These are phyloP conservation scores for Ptiloglossa arizonensis DNA, from an alignment of 1,140 invertebrate species.

Conservation along the genomic window DNA sequence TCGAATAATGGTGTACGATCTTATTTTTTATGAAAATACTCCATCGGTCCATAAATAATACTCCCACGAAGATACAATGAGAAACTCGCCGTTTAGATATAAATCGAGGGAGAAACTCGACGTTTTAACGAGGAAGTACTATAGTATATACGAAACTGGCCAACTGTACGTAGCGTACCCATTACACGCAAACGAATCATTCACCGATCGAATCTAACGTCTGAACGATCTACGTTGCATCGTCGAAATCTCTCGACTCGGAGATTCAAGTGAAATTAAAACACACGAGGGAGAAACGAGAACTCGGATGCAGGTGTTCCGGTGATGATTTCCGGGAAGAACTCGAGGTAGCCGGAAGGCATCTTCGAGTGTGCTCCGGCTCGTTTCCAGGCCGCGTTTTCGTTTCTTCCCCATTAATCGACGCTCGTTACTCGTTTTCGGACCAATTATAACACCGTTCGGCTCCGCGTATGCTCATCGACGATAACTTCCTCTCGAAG, in stretches of 20 bases:
- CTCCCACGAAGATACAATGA: too few species aligned
- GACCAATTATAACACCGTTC: constrained; percentile 40
- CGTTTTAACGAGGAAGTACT: too few species aligned
- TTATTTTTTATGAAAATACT: too few species aligned
- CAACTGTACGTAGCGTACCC: too few species aligned
- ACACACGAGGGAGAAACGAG: constrained; percentile 2
- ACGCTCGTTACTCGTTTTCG: constrained; percentile 35
- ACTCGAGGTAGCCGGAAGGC: constrained; percentile 32
- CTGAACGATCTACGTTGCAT: too few species aligned
- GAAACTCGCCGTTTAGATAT: too few species aligned
- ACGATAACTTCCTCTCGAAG: constrained; percentile 5
- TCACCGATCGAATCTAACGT: too few species aligned
- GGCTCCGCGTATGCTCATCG: not conserved
- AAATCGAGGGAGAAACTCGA: too few species aligned
- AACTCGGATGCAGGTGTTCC: not conserved
- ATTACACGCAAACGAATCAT: too few species aligned
- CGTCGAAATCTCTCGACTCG: not conserved
- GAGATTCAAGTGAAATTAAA: not conserved
- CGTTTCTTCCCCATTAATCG: constrained; percentile 31
- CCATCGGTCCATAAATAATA: too few species aligned
- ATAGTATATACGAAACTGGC: too few species aligned
- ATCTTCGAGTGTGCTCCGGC: constrained; percentile 20
- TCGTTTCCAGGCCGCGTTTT: constrained; percentile 29
- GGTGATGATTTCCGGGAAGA: constrained; percentile 34
- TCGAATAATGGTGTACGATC: too few species aligned